Percentiles rank a stretch among this genome's conserved stretches.
Evolutionary conservation across 2,797 vertebrate genomes (phyloP).

Genomic region (Anabacerthia variegaticeps): DNA sequence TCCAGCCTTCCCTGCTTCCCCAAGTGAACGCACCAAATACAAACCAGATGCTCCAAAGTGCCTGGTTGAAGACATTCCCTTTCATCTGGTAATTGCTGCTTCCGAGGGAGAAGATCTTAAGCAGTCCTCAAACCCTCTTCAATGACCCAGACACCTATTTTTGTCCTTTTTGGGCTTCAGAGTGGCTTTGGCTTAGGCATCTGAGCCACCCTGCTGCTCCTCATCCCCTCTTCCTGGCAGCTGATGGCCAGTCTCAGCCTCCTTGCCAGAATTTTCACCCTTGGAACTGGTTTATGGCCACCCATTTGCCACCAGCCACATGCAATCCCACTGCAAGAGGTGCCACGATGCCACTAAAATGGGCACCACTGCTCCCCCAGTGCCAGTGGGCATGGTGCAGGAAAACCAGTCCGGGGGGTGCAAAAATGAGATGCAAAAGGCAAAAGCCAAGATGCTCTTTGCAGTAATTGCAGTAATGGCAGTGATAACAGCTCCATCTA

Average conservation of each 20-base stretch:
- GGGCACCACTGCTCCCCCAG: background rate
- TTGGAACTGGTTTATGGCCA: background rate
- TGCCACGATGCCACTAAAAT: background rate
- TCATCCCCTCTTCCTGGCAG: background rate
- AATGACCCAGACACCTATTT: background rate
- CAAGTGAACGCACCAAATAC: background rate
- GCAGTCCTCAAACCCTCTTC: background rate
- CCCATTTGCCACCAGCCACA: accelerated
- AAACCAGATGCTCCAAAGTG: background rate
- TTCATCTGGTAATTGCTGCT: constrained; percentile 45
- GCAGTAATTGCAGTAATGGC: background rate
- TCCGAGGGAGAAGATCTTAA: background rate
- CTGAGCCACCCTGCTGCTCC: background rate
- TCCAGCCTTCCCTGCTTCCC: background rate
- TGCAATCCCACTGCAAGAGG: background rate
- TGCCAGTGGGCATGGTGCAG: accelerated
- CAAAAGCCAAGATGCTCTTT: background rate
- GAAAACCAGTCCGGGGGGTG: accelerated
- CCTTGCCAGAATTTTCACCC: background rate
- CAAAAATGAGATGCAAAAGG: background rate
- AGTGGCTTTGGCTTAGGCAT: background rate
- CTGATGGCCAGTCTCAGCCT: background rate
- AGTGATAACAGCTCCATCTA: background rate
- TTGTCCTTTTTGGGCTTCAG: background rate
- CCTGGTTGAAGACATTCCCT: background rate